phyloP scores from a whole-genome alignment of 1,140 invertebrate genomes.

The Habropoda laboriosa region DNA sequence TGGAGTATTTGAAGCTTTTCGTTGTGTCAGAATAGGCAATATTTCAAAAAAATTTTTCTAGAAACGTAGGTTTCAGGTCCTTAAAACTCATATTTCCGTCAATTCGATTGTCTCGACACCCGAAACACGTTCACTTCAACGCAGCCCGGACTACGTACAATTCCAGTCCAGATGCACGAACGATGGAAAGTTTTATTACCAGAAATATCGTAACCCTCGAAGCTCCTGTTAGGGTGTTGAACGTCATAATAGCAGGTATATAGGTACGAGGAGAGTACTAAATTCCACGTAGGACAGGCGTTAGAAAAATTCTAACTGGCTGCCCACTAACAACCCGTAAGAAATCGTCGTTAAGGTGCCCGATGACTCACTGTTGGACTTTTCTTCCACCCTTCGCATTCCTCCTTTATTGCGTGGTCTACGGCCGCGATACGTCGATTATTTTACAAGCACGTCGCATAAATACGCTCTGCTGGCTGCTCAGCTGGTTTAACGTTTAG shows the following conservation, averaged over 20 bases:
- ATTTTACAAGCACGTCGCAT: slow-evolving; percentile 3
- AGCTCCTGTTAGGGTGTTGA: neutral
- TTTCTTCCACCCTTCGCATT: slow-evolving; percentile 3
- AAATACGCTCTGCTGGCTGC: neutral
- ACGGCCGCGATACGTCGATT: neutral
- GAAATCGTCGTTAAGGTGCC: slow-evolving; percentile 22
- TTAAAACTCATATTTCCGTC: too few relatives aligned
- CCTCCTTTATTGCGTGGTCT: slow-evolving; percentile 7
- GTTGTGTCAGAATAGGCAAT: too few relatives aligned
- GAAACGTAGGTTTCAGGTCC: too few relatives aligned
- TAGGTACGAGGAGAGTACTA: too few relatives aligned
- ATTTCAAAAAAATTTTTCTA: too few relatives aligned
- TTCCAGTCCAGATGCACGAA: neutral
- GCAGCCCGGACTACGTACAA: too few relatives aligned
- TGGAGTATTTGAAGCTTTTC: too few relatives aligned
- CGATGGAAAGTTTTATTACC: neutral
- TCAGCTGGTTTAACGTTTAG: neutral
- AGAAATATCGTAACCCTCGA: neutral
- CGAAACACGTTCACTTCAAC: too few relatives aligned
- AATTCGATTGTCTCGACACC: too few relatives aligned
- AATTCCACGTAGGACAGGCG: neutral
- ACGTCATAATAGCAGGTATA: neutral
- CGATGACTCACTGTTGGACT: slow-evolving; percentile 4
- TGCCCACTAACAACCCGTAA: neutral
- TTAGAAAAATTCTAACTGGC: neutral